Evolutionary conservation across 2,888 invertebrate genomes (phyloP).

Genomic region (Dasysyrphus albostriatus): DNA sequence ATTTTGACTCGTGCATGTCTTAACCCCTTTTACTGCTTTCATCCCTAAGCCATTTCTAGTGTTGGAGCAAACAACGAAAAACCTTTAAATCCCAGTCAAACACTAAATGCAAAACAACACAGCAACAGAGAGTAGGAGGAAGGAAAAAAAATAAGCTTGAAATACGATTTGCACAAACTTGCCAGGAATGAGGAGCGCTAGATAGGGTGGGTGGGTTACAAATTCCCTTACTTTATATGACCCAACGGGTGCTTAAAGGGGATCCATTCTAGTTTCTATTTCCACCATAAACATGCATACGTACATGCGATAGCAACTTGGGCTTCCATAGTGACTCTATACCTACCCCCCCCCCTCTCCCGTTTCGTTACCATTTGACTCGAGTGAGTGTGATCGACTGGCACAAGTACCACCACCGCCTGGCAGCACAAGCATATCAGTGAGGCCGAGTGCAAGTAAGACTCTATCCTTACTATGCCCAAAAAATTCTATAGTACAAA

Average conservation of each 20-base stretch:
- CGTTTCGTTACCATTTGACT: slow-evolving; percentile 26
- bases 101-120: slow-evolving; percentile 69
- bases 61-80: slow-evolving; percentile 58
- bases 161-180: slow-evolving; percentile 60
- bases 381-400: slow-evolving; percentile 66
- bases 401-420: not conserved
- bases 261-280: slow-evolving; percentile 43
- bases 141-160: not conserved
- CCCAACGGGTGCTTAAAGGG: not conserved
- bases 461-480: slow-evolving; percentile 49
- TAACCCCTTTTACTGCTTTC: slow-evolving; percentile 12
- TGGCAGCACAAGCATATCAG: slow-evolving; percentile 26
- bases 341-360: not conserved
- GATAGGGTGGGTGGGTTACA: not conserved
- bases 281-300: not conserved
- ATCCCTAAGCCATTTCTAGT: slow-evolving; percentile 32
- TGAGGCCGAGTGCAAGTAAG: slow-evolving; percentile 56
- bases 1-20: slow-evolving; percentile 20
- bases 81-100: slow-evolving; percentile 60
- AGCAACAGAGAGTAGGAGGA: slow-evolving; percentile 25
- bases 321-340: slow-evolving; percentile 11
- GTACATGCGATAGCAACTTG: slow-evolving; percentile 19
- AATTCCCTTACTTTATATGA: slow-evolving; percentile 12
- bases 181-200: not conserved
- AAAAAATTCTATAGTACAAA: slow-evolving; percentile 49